These are phyloP conservation scores for Eulemur albifrons DNA, from an alignment of 2,797 vertebrate species.

Conservation along the genomic window DNA sequence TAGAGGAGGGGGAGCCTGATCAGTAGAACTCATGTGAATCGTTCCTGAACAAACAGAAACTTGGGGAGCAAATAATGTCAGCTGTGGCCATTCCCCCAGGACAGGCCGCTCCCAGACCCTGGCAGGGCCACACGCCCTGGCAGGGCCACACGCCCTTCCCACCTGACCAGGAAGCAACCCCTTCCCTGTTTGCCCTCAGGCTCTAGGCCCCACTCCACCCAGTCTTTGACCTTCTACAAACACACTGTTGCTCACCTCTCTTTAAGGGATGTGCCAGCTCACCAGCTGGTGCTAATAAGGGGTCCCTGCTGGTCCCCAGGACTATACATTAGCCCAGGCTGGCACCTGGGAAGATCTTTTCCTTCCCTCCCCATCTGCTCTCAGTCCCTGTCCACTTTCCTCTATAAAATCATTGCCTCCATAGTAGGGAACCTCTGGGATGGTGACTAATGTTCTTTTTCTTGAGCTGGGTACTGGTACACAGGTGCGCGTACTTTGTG, in stretches of 20 bases:
- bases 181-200: neutral
- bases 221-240: neutral
- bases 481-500: neutral
- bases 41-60: conserved; percentile 55
- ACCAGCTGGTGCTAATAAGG: neutral
- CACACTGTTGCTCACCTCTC: neutral
- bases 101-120: neutral
- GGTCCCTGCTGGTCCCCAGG: neutral
- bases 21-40: neutral
- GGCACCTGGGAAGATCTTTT: neutral
- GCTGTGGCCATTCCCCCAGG: neutral
- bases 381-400: neutral
- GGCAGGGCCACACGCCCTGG: neutral
- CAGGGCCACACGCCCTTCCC: neutral
- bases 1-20: neutral
- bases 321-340: neutral
- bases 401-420: neutral
- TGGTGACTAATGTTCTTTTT: neutral
- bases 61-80: neutral
- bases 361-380: neutral
- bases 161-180: neutral
- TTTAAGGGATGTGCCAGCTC: neutral
- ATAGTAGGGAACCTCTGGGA: neutral
- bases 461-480: neutral
- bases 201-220: neutral